Evolutionary conservation across 23 tunicate genomes (phyloP).

Genomic region (Aplidium turbinatum): DNA sequence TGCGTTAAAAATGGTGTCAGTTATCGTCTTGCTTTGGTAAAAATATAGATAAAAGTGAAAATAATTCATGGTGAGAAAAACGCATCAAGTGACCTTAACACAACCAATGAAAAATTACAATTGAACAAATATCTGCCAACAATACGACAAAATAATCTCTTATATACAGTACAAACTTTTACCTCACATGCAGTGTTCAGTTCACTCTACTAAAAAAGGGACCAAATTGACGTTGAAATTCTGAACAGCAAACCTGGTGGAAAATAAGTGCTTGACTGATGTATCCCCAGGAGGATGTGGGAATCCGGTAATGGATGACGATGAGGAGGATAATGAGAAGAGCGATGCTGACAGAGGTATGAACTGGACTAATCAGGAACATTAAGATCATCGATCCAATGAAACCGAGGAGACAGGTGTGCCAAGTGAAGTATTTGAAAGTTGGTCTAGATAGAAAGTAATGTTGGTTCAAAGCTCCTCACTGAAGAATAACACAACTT

Average conservation of each 20-base stretch:
- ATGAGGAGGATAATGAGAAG: slow-evolving; percentile 68
- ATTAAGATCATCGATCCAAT: slow-evolving; percentile 79
- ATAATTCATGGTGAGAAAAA: too few relatives aligned
- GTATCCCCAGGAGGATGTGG: slow-evolving; percentile 95
- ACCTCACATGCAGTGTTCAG: too few relatives aligned
- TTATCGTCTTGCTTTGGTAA: too few relatives aligned
- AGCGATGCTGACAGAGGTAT: slow-evolving; percentile 70
- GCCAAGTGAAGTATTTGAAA: slow-evolving; percentile 96
- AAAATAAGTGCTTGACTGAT: slow-evolving; percentile 96
- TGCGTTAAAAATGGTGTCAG: neutral
- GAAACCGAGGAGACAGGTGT: slow-evolving; percentile 88
- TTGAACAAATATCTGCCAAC: too few relatives aligned
- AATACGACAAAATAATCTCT: too few relatives aligned
- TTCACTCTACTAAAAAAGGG: too few relatives aligned
- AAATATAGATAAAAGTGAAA: neutral
- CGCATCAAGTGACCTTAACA: too few relatives aligned
- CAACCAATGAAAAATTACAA: too few relatives aligned
- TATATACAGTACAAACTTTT: too few relatives aligned
- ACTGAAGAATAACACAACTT: too few relatives aligned
- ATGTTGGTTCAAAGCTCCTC: too few relatives aligned
- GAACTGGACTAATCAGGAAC: slow-evolving; percentile 80
- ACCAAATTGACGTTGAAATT: too few relatives aligned
- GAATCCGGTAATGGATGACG: slow-evolving; percentile 85
- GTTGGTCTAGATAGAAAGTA: slow-evolving; percentile 73
- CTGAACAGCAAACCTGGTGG: slow-evolving; percentile 96